Conservation (phyloP, 2,888 invertebrate species). For the Lasioglossum lativentre region DNA sequence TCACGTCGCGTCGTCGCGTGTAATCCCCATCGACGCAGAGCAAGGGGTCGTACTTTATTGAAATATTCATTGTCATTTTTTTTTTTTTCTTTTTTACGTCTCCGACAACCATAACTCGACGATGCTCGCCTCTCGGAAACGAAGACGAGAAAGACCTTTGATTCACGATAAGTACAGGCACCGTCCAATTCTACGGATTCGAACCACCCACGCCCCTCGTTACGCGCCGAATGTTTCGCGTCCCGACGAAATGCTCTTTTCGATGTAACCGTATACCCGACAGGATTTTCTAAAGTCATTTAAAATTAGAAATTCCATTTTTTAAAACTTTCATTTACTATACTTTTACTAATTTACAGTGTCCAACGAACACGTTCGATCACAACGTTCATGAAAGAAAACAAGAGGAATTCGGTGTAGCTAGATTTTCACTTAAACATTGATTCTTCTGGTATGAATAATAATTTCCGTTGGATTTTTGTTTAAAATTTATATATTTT, state of each 20-base stretch:
- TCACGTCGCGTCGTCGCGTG: not conserved
- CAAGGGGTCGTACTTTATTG: constrained; percentile 55
- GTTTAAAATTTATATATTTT: no score
- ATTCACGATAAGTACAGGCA: constrained; percentile 52
- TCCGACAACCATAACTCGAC: constrained; percentile 36
- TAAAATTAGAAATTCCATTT: not conserved
- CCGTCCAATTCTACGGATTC: constrained; percentile 2
- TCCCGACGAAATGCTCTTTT: not conserved
- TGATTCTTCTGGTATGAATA: no score
- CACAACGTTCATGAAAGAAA: not conserved
- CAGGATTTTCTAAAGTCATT: not conserved
- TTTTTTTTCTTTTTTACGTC: constrained; percentile 33
- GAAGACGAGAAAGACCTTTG: constrained; percentile 20
- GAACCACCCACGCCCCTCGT: constrained; percentile 21
- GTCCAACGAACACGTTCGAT: no score
- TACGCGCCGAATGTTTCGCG: constrained; percentile 4
- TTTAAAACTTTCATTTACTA: not conserved
- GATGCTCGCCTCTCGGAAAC: constrained; percentile 32
- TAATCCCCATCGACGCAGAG: constrained; percentile 19
- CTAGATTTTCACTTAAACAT: not conserved
- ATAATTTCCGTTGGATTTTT: no score
- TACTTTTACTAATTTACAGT: no score
- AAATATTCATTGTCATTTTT: constrained; percentile 67
- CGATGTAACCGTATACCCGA: not conserved
- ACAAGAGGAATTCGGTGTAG: not conserved